These are phyloP conservation scores for Heterotis niloticus DNA, from an alignment of 2,113 vertebrate species.

Conservation along the genomic window DNA sequence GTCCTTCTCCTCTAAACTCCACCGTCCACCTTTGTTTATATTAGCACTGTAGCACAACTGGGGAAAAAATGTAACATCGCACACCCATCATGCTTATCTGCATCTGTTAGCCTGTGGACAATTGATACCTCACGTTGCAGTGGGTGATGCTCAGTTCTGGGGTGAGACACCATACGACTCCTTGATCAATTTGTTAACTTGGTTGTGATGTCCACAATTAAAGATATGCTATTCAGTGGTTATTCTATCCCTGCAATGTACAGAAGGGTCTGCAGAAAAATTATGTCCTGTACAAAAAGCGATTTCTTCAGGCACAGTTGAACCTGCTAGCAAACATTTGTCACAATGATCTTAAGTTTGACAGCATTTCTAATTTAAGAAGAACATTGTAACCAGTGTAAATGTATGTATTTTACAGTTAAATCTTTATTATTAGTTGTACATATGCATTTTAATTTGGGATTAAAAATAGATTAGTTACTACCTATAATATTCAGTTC, in stretches of 20 bases:
- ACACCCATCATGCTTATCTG: not conserved
- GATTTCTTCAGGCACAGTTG: not conserved
- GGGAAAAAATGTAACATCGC: not conserved
- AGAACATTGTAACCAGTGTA: conserved; percentile 61
- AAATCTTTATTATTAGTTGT: conserved; percentile 33
- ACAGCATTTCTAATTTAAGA: not conserved
- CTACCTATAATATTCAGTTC: not conserved
- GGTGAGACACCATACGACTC: not conserved
- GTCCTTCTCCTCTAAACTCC: not conserved
- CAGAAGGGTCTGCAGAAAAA: not conserved
- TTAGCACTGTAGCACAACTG: not conserved
- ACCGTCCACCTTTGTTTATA: not conserved
- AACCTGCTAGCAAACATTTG: not conserved
- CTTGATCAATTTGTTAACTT: not conserved
- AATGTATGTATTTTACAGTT: conserved; percentile 52
- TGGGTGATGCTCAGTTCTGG: not conserved
- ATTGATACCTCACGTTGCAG: not conserved
- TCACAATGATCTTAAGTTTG: not conserved
- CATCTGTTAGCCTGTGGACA: not conserved
- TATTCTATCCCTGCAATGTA: not conserved
- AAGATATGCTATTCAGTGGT: not conserved
- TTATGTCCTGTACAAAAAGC: not conserved
- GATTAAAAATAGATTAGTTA: not conserved
- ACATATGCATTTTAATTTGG: conserved; percentile 7
- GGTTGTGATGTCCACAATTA: not conserved